A percentile compares a stretch with the other conserved stretches of the same genome.
Conservation (phyloP, 1,140 invertebrate genomes). For the Drosophila pectinifera region DNA sequence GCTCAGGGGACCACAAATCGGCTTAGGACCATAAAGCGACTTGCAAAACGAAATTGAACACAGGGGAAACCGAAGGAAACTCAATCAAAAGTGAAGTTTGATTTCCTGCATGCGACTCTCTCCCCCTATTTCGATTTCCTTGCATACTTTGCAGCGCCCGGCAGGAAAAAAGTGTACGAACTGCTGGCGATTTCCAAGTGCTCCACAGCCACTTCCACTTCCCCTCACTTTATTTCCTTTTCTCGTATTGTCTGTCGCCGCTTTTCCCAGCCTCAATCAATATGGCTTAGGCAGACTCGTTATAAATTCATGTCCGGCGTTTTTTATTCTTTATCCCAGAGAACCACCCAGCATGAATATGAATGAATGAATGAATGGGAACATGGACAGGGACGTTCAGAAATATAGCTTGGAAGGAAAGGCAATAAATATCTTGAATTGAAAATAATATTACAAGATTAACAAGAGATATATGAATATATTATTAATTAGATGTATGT, state of each 20-base stretch:
- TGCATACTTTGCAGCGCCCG: slow-evolving; percentile 51
- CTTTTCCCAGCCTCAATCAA: slow-evolving; percentile 46
- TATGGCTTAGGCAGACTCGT: slow-evolving; percentile 63
- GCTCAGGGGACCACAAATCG: slow-evolving; percentile 56
- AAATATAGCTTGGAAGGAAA: neutral
- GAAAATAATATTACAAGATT: too few species aligned
- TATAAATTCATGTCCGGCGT: slow-evolving; percentile 63
- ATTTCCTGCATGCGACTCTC: slow-evolving; percentile 47
- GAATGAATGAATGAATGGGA: slow-evolving; percentile 29
- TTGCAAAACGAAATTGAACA: slow-evolving; percentile 3
- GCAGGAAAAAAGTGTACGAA: slow-evolving; percentile 10
- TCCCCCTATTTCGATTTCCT: slow-evolving; percentile 41
- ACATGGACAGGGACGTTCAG: neutral
- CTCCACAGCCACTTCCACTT: slow-evolving; percentile 18
- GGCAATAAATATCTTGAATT: too few species aligned
- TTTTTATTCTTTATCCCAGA: slow-evolving; percentile 9
- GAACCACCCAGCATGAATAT: slow-evolving; percentile 36
- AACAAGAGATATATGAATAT: too few species aligned
- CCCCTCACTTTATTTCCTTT: slow-evolving; percentile 3
- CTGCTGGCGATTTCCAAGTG: slow-evolving; percentile 39
- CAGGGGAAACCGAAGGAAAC: slow-evolving; percentile 35
- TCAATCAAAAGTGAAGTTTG: slow-evolving; percentile 72
- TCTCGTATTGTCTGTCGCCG: slow-evolving; percentile 14
- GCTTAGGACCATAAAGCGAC: slow-evolving; percentile 42
- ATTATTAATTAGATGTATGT: too few species aligned